phyloP scores from a whole-genome alignment of 1,140 invertebrate genomes.

The Drosophila bipectinata region DNA sequence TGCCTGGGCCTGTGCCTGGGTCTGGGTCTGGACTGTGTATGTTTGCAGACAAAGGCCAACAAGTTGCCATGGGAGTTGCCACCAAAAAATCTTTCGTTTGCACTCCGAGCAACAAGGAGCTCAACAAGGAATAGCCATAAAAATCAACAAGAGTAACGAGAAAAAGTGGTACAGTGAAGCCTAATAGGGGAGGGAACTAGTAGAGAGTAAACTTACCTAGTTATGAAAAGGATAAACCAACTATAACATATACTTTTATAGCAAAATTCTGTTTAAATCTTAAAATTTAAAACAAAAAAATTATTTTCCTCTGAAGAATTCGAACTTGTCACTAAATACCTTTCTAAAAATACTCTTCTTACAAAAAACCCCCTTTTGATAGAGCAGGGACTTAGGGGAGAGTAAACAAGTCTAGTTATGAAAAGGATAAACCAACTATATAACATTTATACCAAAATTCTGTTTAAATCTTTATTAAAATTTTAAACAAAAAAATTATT shows the following conservation, averaged over 20 bases:
- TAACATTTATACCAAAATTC: neutral
- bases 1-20: neutral
- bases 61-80: conserved; percentile 58
- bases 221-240: neutral
- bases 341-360: too few species aligned
- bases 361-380: too few species aligned
- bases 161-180: conserved; percentile 39
- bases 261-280: neutral
- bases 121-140: neutral
- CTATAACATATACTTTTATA: neutral
- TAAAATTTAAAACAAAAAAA: neutral
- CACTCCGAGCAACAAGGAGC: conserved; percentile 25
- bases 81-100: conserved; percentile 34
- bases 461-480: neutral
- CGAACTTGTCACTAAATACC: too few species aligned
- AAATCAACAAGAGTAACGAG: conserved; percentile 11
- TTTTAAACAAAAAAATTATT: too few species aligned
- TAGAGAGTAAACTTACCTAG: too few species aligned
- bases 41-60: conserved; percentile 55
- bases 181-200: neutral
- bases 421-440: neutral
- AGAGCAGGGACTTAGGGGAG: too few species aligned
- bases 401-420: too few species aligned
- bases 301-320: too few species aligned
- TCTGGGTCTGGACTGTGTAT: neutral